Conservation (phyloP, 2,113 vertebrate species). For the Romanogobio albipinnatus region DNA sequence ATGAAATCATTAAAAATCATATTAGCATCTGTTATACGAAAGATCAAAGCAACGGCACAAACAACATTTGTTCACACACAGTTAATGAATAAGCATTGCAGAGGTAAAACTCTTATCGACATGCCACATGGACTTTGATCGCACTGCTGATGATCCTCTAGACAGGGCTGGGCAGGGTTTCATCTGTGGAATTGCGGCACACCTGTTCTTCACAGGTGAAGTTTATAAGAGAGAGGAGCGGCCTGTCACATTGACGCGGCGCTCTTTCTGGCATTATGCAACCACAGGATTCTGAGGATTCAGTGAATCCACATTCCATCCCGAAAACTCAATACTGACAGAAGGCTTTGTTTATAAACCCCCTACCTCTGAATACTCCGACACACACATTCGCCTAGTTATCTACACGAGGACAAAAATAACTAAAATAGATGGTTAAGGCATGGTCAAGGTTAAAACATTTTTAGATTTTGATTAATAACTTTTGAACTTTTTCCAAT, state of each 20-base stretch:
- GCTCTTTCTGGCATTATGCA: neutral
- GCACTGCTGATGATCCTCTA: neutral
- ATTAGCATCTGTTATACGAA: neutral
- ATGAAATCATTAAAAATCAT: neutral
- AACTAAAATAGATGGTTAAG: neutral
- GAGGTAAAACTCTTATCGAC: neutral
- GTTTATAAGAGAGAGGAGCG: neutral
- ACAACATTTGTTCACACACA: neutral
- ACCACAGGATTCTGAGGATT: neutral
- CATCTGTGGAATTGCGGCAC: neutral
- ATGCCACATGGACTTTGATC: neutral
- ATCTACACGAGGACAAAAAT: neutral
- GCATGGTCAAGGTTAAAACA: neutral
- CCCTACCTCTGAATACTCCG: neutral
- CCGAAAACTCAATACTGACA: constrained; percentile 1
- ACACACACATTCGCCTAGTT: neutral
- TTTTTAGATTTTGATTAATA: too few species aligned
- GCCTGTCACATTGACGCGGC: neutral
- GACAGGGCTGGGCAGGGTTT: neutral
- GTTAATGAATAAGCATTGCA: neutral
- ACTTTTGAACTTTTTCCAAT: too few species aligned
- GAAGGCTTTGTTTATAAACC: constrained; percentile 16
- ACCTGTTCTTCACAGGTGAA: constrained; percentile 28
- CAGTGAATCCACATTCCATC: constrained; percentile 5
- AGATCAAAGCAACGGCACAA: neutral